Conservation (phyloP, 2,888 invertebrate genomes). For the Lacanobia oleracea region DNA sequence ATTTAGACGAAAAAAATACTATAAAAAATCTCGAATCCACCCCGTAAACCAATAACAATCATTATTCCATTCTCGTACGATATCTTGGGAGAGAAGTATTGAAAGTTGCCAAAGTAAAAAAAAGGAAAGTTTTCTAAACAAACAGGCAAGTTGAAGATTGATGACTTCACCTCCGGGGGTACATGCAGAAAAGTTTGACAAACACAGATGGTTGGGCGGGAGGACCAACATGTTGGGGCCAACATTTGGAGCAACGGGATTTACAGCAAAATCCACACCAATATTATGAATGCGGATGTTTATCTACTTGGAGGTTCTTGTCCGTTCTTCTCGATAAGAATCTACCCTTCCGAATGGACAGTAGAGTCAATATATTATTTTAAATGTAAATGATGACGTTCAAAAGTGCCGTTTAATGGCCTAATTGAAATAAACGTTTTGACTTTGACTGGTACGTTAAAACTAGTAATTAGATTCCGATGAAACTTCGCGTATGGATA, state of each 20-base stretch:
- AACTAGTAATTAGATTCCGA: no score
- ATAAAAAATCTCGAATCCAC: conserved; percentile 6
- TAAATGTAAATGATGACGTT: no score
- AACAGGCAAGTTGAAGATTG: conserved; percentile 79
- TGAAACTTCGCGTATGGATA: no score
- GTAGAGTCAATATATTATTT: no score
- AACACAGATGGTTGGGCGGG: conserved; percentile 57
- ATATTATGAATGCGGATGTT: no score
- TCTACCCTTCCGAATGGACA: no score
- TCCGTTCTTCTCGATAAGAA: no score
- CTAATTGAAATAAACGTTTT: no score
- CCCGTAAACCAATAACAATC: conserved; percentile 72
- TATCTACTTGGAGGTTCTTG: no score
- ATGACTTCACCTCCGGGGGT: conserved; percentile 77
- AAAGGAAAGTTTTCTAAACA: conserved; percentile 79
- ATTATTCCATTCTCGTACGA: conserved; percentile 74
- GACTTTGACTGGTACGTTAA: no score
- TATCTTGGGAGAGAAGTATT: conserved; percentile 71
- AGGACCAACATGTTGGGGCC: conserved; percentile 39
- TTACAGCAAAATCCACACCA: not conserved
- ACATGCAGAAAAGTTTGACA: conserved; percentile 69
- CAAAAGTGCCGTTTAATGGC: no score
- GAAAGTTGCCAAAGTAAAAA: conserved; percentile 70
- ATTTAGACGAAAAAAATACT: no score
- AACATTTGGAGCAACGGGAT: not conserved